phyloP scores from a whole-genome alignment of 2,888 invertebrate species.

The Cremastinae sp. region DNA sequence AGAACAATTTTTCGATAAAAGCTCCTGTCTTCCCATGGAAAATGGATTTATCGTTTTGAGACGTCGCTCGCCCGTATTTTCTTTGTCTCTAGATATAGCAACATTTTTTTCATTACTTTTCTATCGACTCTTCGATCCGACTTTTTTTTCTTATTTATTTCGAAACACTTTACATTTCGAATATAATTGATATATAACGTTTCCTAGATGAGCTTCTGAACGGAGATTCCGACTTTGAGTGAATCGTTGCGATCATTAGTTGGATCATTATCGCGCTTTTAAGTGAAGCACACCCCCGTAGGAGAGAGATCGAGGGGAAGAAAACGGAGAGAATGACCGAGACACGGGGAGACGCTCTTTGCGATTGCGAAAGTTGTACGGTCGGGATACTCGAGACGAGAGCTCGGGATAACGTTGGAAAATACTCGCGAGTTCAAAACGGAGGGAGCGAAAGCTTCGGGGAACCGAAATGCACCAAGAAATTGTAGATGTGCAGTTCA shows the following conservation, averaged over 20 bases:
- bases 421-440: constrained; percentile 33
- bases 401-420: constrained; percentile 36
- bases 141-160: no score
- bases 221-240: constrained; percentile 31
- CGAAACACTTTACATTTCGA: not conserved
- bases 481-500: constrained; percentile 26
- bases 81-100: no score
- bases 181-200: constrained; percentile 15
- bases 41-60: no score
- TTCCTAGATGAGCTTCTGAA: not conserved
- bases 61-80: no score
- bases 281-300: not conserved
- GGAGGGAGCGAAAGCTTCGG: constrained; percentile 38
- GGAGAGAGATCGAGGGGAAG: not conserved
- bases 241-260: constrained; percentile 55
- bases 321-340: constrained; percentile 17
- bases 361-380: constrained; percentile 46
- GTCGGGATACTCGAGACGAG: constrained; percentile 45
- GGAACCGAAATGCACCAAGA: constrained; percentile 15
- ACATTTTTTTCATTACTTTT: no score
- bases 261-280: constrained; percentile 54
- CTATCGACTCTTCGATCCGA: no score
- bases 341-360: constrained; percentile 9
- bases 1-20: no score
- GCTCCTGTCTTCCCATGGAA: no score